phyloP scores from a whole-genome alignment of 2,113 vertebrate species.

The Megalops atlanticus region DNA sequence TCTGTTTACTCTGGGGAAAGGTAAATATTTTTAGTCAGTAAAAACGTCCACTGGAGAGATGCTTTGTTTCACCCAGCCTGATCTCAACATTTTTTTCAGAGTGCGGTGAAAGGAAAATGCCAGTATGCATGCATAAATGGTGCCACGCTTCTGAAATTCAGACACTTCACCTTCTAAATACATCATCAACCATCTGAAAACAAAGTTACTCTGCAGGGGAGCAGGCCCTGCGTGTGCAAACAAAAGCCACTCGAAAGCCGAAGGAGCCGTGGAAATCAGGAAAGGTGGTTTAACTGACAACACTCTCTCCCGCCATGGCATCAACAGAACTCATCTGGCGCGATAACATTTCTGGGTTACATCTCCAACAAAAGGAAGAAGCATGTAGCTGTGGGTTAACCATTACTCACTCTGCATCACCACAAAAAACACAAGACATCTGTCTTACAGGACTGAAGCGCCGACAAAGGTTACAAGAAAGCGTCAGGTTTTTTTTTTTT shows the following conservation, averaged over 20 bases:
- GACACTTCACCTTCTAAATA: not conserved
- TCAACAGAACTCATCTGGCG: conserved; percentile 44
- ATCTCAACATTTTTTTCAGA: conserved; percentile 50
- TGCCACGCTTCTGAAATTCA: not conserved
- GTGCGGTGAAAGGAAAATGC: conserved; percentile 26
- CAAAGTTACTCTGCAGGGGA: not conserved
- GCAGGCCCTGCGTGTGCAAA: not conserved
- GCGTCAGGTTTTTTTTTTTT: not conserved
- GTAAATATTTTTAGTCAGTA: conserved; percentile 58
- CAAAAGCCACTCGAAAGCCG: not conserved
- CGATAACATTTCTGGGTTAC: conserved; percentile 54
- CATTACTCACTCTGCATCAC: conserved; percentile 46
- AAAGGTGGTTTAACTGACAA: conserved; percentile 66
- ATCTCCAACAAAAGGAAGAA: conserved; percentile 54
- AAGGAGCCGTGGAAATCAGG: conserved; percentile 50
- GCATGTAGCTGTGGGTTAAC: conserved; percentile 63
- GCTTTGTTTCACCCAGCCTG: conserved; percentile 57
- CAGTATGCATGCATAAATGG: not conserved
- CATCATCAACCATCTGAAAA: not conserved
- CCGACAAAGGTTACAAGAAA: conserved; percentile 33
- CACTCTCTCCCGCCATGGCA: conserved; percentile 55
- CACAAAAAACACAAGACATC: conserved; percentile 55
- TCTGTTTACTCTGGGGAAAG: conserved; percentile 67
- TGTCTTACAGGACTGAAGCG: conserved; percentile 46
- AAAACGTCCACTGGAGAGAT: conserved; percentile 58